These are phyloP conservation scores for Rhegmatorhina hoffmannsi DNA, from an alignment of 2,113 vertebrate species.

Conservation along the genomic window DNA sequence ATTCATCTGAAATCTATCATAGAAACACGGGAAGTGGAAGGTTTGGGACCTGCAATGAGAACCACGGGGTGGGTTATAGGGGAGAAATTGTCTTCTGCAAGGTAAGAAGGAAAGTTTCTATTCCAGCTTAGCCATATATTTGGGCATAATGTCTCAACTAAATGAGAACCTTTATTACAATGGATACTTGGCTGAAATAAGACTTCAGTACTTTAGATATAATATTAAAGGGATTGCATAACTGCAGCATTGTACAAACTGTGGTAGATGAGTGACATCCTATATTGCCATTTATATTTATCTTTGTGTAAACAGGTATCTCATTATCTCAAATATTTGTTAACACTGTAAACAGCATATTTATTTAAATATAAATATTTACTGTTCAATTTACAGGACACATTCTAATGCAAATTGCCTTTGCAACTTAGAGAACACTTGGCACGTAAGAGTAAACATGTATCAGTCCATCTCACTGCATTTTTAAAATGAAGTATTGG, in stretches of 20 bases:
- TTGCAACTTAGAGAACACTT: not conserved
- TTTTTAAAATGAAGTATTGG: not conserved
- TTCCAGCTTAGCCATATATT: not conserved
- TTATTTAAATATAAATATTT: constrained; percentile 13
- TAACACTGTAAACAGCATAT: not conserved
- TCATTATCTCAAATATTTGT: not conserved
- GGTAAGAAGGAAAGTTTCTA: not conserved
- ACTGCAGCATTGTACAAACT: not conserved
- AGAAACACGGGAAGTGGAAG: not conserved
- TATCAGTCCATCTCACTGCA: not conserved
- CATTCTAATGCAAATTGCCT: not conserved
- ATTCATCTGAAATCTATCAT: not conserved
- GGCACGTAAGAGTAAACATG: not conserved
- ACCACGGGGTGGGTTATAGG: not conserved
- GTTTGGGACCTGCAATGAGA: not conserved
- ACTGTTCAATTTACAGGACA: not conserved
- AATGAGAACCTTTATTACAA: not conserved
- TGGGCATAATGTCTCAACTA: not conserved
- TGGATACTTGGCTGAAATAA: not conserved
- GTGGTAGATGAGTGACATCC: not conserved
- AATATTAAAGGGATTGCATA: not conserved
- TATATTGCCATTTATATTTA: not conserved
- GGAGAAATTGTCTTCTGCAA: not conserved
- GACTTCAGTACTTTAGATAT: not conserved
- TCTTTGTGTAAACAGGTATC: not conserved